Evolutionary conservation across 2,113 vertebrate genomes (phyloP), one percentile per base, ranked within the genome.

Genomic region (Rutilus rutilus): DNA sequence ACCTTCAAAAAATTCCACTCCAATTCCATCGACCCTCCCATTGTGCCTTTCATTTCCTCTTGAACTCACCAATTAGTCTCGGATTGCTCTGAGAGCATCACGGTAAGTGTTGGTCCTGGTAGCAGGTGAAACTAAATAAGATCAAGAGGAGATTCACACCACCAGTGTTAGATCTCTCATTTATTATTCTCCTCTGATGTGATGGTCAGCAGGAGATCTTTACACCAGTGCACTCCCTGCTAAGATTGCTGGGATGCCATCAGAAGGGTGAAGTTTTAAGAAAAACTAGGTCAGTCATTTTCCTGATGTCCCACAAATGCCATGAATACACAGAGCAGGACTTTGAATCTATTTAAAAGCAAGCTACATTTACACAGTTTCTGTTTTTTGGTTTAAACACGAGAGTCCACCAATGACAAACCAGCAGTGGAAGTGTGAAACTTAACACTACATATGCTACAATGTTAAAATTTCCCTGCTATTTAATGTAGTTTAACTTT

Each of bases 101-200:
- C 30, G 11, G 23, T 83, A 60, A 33, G 50, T 78, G 76, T 25
- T 27, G 45, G 27, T 42, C 5, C 36, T 36, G 30, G 30, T 33
- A 83, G 65, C 81, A 73, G 65, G 67, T 73, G 47, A 50, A 82
- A 25, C 82, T 25, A 73, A 76, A 83, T 10, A 39, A 65, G 50
- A 83, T 73, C 47, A 73, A 30, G 33, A 83, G 65, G 81, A 33
- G 52, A 59, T 83, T 73, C 25, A 67, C 45, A 82, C 45, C 23
- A 65, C 9, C 62, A 19, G 81, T 59, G 81, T 83, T 83, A 83
- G 47, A 83, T 67, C 23, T 82, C 45, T 23, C 45, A 59, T 39
- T 54, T 9, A 27, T 57, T 42, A 73, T 36, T 59, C 33, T 11
- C 62, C 27, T 69, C 62, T 82, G 62, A 83, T 54, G 81, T 59